Evolutionary conservation across 1,140 invertebrate species (phyloP), one percentile per base, ranked within the genome.

Genomic region (Drosophila lowei): DNA sequence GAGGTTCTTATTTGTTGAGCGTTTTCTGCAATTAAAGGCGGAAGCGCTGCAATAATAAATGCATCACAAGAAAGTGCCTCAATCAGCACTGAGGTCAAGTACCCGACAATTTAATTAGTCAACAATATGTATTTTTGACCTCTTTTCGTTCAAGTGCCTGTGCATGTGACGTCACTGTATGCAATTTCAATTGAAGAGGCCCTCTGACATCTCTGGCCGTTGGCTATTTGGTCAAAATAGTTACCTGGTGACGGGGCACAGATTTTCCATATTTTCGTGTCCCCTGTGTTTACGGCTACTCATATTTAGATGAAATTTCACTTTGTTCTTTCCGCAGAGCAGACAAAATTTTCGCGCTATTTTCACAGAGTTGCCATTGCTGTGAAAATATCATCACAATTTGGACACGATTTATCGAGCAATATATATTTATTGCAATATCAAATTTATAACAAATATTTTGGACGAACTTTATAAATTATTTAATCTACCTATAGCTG

Each of bases 251-350:
- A 79, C 71, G 23, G 89, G 89, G 63, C 89, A 90, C 63, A 90
- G 68, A 81, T 90, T 90, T 81, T 90, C 89, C 74, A 90, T 88
- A 54, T 90, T 90, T 59, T 90, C 85, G 7, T 62, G 52, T 66
- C 74, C 80, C 41, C 68, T 78, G 64, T 85, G 80, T 41, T 90
- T 90, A 23, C 77, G 83, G 57, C 52, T 76, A 57, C 90, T 90
- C 79, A 89, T 90, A 83, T 84, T 80, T 90, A 60, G 30, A 48
- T 5, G 21, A 65, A 60, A 72, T 63, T 46, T 15, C 38, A 28
- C 23, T 34, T 57, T 72, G 25, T 53, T 50, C 86, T 77, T 68
- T 57, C 52, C 25, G 62, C 41, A 54, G 55, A 59, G 48, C 43
- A 55, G 41, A 74, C 73, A 74, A 85, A 81, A 85, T 66, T 44